Evolutionary conservation across 1,140 invertebrate species (phyloP).

Genomic region (Heterodera schachtii): DNA sequence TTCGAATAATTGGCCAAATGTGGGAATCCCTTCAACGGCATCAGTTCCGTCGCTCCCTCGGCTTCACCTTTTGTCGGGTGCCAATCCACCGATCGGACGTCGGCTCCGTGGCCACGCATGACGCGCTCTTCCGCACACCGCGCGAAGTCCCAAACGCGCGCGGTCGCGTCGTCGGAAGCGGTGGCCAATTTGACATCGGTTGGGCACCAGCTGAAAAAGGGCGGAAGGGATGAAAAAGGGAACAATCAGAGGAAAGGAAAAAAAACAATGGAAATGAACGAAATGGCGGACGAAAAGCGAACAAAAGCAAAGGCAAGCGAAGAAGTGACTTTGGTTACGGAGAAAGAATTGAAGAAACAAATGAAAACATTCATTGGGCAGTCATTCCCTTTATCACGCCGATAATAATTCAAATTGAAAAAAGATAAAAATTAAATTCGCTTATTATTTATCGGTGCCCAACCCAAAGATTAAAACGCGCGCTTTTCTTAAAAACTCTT

Average conservation of each 20-base stretch:
- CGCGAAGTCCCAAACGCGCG: conserved; percentile 97
- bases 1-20: neutral
- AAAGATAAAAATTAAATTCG: too few relatives aligned
- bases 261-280: too few relatives aligned
- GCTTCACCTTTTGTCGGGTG: conserved; percentile 87
- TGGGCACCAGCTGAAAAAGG: conserved; percentile 87
- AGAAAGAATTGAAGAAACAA: too few relatives aligned
- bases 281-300: too few relatives aligned
- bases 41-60: neutral
- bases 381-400: too few relatives aligned
- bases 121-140: conserved; percentile 93
- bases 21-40: neutral
- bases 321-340: too few relatives aligned
- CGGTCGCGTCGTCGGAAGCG: conserved; percentile 97
- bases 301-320: too few relatives aligned
- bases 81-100: conserved; percentile 99
- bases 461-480: too few relatives aligned
- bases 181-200: conserved; percentile 97
- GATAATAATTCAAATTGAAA: too few relatives aligned
- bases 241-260: neutral
- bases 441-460: too few relatives aligned
- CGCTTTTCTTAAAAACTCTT: too few relatives aligned
- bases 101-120: conserved; percentile 93
- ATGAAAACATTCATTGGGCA: too few relatives aligned
- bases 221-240: neutral